Conservation (phyloP, 30 jellyfish, hydroid and myxozoan species). For the Aurelia coerulea region DNA sequence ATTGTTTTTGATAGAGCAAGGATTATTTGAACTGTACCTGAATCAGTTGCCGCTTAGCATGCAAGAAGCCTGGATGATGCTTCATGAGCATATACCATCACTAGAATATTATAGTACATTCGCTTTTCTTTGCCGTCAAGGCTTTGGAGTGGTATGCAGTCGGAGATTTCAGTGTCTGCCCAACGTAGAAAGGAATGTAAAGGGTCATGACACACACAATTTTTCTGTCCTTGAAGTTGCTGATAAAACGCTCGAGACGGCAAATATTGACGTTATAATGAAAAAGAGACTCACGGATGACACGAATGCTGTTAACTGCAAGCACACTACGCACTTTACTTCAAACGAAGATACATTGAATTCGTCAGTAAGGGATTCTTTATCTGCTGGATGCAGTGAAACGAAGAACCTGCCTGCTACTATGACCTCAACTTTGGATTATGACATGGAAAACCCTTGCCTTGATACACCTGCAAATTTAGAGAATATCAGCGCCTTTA, state of each 20-base stretch:
- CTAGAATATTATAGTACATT: slow-evolving; percentile 44
- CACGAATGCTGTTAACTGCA: not conserved
- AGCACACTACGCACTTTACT: not conserved
- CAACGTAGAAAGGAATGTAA: no score
- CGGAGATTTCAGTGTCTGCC: not conserved
- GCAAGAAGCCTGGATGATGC: slow-evolving; percentile 66
- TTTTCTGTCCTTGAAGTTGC: not conserved
- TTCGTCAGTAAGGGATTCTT: not conserved
- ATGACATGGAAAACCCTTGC: not conserved
- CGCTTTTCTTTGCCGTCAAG: slow-evolving; percentile 63
- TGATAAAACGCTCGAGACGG: not conserved
- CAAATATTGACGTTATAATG: no score
- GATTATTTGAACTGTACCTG: slow-evolving; percentile 48
- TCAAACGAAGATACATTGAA: not conserved
- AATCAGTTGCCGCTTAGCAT: slow-evolving; percentile 54
- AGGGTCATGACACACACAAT: not conserved
- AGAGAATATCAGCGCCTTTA: not conserved
- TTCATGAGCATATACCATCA: slow-evolving; percentile 42
- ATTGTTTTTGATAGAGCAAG: slow-evolving; percentile 66
- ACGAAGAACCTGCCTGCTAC: not conserved
- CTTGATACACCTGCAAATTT: not conserved
- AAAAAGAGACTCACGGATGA: not conserved
- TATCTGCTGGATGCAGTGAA: not conserved
- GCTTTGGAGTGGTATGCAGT: slow-evolving; percentile 48
- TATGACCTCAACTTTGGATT: not conserved